A percentile compares a stretch with the other conserved stretches of the same genome.
Evolutionary conservation across 92 coral and sea anemone species (phyloP).

Genomic region (Bergia sp.): DNA sequence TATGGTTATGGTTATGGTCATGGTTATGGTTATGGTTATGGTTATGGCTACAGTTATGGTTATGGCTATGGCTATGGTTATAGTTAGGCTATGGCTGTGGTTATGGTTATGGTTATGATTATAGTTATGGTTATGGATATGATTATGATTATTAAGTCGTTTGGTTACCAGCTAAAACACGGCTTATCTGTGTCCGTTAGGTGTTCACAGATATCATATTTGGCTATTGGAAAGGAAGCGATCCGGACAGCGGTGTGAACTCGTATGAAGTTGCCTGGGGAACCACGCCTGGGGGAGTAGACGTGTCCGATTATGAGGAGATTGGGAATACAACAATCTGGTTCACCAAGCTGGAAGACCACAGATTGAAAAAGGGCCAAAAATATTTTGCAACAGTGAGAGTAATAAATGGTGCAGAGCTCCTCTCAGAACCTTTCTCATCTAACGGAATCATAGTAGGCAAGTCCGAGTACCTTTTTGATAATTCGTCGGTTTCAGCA

Average conservation of each 20-base stretch:
- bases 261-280: slow-evolving; percentile 99
- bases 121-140: no score
- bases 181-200: slow-evolving; percentile 10
- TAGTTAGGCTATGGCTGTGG: no score
- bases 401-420: slow-evolving; percentile 91
- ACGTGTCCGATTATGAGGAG: slow-evolving; percentile 83
- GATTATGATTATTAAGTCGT: no score
- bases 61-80: no score
- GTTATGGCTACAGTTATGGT: no score
- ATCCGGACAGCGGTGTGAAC: slow-evolving; percentile 86
- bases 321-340: slow-evolving; percentile 90
- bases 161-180: no score
- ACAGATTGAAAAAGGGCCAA: slow-evolving; percentile 65
- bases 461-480: slow-evolving; percentile 91
- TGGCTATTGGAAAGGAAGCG: slow-evolving; percentile 85
- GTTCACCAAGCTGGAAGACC: slow-evolving; percentile 80
- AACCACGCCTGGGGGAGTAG: slow-evolving; percentile 77
- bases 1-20: no score
- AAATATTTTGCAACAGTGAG: slow-evolving; percentile 90
- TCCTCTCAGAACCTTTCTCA: slow-evolving; percentile 79
- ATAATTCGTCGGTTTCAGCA: slow-evolving; percentile 74
- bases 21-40: no score
- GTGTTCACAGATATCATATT: slow-evolving; percentile 86
- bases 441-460: slow-evolving; percentile 94
- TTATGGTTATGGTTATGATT: no score